phyloP scores from a whole-genome alignment of 1,140 invertebrate species.

The Hermatobates lingyangjiaoensis region DNA sequence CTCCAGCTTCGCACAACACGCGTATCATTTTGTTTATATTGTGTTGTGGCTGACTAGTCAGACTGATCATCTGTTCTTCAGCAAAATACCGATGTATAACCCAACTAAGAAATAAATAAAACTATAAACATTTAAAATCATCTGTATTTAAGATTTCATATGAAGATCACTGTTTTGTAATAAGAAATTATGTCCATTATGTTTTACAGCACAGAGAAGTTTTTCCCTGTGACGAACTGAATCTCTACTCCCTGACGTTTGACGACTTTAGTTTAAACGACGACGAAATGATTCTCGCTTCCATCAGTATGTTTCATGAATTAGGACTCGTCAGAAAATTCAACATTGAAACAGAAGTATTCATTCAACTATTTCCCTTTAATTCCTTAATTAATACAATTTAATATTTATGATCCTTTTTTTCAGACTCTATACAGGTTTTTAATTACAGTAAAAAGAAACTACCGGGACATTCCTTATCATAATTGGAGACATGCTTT shows the following conservation, averaged over 20 bases:
- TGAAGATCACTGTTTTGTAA: no score
- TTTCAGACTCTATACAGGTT: conserved; percentile 29
- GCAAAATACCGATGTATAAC: no score
- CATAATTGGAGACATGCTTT: conserved; percentile 51
- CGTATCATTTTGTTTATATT: no score
- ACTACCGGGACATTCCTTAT: conserved; percentile 46
- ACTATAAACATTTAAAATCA: no score
- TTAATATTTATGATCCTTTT: not conserved
- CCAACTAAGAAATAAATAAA: no score
- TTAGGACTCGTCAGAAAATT: conserved; percentile 34
- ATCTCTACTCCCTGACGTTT: conserved; percentile 27
- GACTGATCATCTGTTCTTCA: no score
- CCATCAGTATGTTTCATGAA: conserved; percentile 35
- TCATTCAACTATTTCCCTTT: conserved; percentile 12
- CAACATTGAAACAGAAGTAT: conserved; percentile 33
- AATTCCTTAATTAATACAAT: not conserved
- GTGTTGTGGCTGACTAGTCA: no score
- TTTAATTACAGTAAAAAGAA: conserved; percentile 43
- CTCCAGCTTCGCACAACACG: no score
- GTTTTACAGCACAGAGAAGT: conserved; percentile 20
- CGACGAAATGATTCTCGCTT: conserved; percentile 32
- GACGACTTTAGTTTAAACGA: conserved; percentile 31
- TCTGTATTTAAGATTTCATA: no score
- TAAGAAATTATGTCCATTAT: not conserved
- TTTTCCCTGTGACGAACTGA: conserved; percentile 22